Conservation (phyloP, 2,888 invertebrate genomes). For the Lepeophtheirus nordmannii region DNA sequence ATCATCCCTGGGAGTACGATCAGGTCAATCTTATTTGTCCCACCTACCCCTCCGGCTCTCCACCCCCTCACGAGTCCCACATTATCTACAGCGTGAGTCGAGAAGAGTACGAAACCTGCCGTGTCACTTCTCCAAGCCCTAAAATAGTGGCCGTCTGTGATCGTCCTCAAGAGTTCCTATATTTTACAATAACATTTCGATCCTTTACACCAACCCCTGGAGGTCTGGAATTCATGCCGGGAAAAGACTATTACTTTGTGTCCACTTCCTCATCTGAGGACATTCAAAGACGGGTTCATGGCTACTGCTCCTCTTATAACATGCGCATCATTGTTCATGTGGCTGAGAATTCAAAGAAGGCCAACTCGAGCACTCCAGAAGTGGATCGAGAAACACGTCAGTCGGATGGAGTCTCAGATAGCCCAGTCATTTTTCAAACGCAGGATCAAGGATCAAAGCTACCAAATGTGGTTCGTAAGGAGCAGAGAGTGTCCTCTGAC, state of each 20-base stretch:
- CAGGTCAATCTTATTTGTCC: constrained; percentile 91
- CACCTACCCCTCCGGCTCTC: constrained; percentile 68
- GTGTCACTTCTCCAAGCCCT: constrained; percentile 83
- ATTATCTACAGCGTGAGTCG: constrained; percentile 52
- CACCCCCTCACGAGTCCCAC: constrained; percentile 29
- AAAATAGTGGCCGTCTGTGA: constrained; percentile 89
- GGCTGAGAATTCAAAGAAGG: constrained; percentile 38
- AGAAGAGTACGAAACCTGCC: constrained; percentile 88
- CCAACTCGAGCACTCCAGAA: too few species aligned
- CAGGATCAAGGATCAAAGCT: too few species aligned
- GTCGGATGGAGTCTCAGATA: neutral
- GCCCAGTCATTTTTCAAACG: neutral
- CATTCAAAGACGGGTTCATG: constrained; percentile 74
- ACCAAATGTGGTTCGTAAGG: neutral
- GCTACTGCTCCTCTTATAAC: constrained; percentile 74
- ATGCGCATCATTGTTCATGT: constrained; percentile 92
- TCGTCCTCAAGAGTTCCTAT: constrained; percentile 83
- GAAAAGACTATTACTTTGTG: constrained; percentile 84
- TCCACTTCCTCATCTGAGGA: constrained; percentile 82
- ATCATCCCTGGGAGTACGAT: constrained; percentile 78
- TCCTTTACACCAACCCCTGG: constrained; percentile 90
- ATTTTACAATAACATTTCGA: constrained; percentile 88
- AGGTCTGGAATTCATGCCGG: constrained; percentile 80
- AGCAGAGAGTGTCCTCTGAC: neutral
- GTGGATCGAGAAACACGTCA: neutral